A percentile compares a stretch with the other conserved stretches of the same genome.
These are phyloP conservation scores for Mercenaria mercenaria DNA, from an alignment of 1,140 invertebrate species.

Conservation along the genomic window DNA sequence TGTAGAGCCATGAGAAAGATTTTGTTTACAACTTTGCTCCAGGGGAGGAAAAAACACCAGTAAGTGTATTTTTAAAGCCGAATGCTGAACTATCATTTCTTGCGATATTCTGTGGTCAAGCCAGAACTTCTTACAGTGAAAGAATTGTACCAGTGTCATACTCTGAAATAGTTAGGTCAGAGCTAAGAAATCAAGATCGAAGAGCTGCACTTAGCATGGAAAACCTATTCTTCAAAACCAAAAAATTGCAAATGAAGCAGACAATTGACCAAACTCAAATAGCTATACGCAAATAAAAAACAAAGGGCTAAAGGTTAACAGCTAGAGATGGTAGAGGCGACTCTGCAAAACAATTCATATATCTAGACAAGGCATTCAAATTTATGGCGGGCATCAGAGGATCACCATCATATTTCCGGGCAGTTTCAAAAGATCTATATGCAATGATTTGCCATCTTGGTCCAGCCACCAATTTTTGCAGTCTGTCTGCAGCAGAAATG, in stretches of 20 bases:
- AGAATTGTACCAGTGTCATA: too few species aligned
- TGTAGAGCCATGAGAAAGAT: too few species aligned
- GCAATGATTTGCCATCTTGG: neutral
- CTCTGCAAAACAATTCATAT: neutral
- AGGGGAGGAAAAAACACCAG: too few species aligned
- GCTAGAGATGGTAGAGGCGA: too few species aligned
- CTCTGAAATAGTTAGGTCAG: slow-evolving; percentile 61
- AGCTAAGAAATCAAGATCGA: slow-evolving; percentile 64
- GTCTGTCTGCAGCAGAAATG: neutral
- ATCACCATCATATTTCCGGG: slow-evolving; percentile 62
- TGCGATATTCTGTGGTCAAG: too few species aligned
- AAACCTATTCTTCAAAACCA: slow-evolving; percentile 71
- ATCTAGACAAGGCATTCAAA: slow-evolving; percentile 68
- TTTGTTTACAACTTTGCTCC: too few species aligned
- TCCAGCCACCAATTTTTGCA: neutral
- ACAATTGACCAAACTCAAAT: too few species aligned
- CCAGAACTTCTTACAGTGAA: too few species aligned
- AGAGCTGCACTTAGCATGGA: slow-evolving; percentile 53
- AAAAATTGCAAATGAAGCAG: slow-evolving; percentile 70
- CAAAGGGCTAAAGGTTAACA: too few species aligned
- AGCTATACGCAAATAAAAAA: too few species aligned
- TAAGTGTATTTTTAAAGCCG: too few species aligned
- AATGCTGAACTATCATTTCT: too few species aligned
- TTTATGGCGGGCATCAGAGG: slow-evolving; percentile 64
- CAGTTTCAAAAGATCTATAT: slow-evolving; percentile 61